Evolutionary conservation across 2,888 invertebrate genomes (phyloP), one percentile per base, ranked within the genome.

Genomic region (Peribatodes rhomboidaria): DNA sequence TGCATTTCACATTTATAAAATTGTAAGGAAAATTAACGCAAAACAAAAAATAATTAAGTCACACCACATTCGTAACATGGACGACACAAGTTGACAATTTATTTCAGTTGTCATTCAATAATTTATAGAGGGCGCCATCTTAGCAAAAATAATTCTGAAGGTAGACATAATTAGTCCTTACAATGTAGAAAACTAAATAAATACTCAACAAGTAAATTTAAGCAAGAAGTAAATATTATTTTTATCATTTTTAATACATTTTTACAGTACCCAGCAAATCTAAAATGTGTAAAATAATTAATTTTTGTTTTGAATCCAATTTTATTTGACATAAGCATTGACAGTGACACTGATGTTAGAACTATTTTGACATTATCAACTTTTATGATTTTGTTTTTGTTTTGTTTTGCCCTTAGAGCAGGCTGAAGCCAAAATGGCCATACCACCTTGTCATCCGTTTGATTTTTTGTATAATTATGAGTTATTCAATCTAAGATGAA

Each of bases 41-140:
- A 92, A 91, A 90, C 85, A 90, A 91, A 93, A 18, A 44, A 13
- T 27, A 18, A 90, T 88, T 90, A 91, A 91, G 86, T 92, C 89
- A 88, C 88, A 88, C 90, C 92, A 91, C 92, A 90, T 87, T 90
- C 86, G 88, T 85, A 91, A 90, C 90, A 92, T 92, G 92, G 92
- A 92, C 91, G 92, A 92, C 92, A 91, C 88, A 85, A 85, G 78
- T 90, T 90, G 85, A 88, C 87, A 87, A 70, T 82, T 87, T 37
- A 46, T 7, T 73, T 50, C 11, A 18, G 18, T 50, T 35, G 50
- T 50, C 50, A 50, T 18, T 35, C 11, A 82, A 81, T 42, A 61
- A 33, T 11, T 10, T 58, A 78, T 80, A 90, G 90, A 89, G 89
- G 89, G 91, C 86, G 89, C 91, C 89, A 88, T 89, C 81, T 88